A percentile compares a stretch with the other conserved stretches of the same genome.
Conservation (phyloP, 2,113 vertebrate genomes). For the Lasiurus borealis region DNA sequence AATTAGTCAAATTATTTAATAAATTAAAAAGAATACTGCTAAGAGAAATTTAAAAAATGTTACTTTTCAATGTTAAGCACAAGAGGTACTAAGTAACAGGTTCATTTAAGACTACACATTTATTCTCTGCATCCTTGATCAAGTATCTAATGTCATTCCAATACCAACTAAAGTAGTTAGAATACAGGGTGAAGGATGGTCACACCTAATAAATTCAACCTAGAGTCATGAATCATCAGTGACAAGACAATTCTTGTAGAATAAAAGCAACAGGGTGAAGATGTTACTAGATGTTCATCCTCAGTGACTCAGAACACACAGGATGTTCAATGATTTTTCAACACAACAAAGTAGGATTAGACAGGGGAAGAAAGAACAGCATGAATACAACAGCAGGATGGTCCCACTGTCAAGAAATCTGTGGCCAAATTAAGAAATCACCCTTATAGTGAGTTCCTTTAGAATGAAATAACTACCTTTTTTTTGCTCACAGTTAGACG, state of each 20-base stretch:
- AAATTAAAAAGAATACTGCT: background rate
- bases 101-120: background rate
- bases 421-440: background rate
- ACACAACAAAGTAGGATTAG: background rate
- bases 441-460: background rate
- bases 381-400: background rate
- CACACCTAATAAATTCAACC: background rate
- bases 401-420: background rate
- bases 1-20: background rate
- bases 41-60: background rate
- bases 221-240: background rate
- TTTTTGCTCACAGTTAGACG: background rate
- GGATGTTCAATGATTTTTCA: background rate
- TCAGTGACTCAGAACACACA: background rate
- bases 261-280: background rate
- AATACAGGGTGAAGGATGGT: background rate
- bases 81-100: background rate
- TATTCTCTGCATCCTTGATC: background rate
- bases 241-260: background rate
- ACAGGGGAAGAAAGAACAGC: background rate
- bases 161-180: background rate
- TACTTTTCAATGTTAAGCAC: background rate
- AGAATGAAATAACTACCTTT: background rate
- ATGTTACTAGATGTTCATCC: background rate
- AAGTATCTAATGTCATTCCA: background rate